A percentile compares a stretch with the other conserved stretches of the same genome.
phyloP scores from a whole-genome alignment of 2,888 invertebrate genomes.

The Drosophila quinaria region DNA sequence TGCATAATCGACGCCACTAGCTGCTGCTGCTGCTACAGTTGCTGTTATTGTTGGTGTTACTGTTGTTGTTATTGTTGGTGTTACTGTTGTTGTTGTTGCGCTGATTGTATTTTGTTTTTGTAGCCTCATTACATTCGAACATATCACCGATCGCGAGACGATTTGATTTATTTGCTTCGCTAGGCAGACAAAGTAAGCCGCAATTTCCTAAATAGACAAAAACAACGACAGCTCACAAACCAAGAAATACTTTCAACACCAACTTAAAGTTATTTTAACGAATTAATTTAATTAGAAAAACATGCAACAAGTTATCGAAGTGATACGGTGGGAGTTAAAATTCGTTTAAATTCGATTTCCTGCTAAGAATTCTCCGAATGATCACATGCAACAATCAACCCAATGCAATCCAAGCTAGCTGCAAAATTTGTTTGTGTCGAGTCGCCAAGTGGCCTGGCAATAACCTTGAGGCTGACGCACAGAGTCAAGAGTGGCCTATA shows the following conservation, averaged over 20 bases:
- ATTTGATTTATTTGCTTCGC: constrained; percentile 78
- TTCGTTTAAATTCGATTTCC: constrained; percentile 55
- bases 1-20: constrained; percentile 69
- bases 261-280: constrained; percentile 67
- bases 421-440: constrained; percentile 37
- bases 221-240: constrained; percentile 42
- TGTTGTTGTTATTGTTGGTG: constrained; percentile 2
- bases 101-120: constrained; percentile 58
- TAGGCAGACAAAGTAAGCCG: constrained; percentile 64
- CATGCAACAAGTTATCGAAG: constrained; percentile 57
- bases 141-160: constrained; percentile 70
- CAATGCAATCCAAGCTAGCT: not conserved
- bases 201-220: constrained; percentile 74
- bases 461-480: constrained; percentile 52
- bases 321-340: constrained; percentile 2
- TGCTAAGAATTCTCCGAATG: constrained; percentile 61
- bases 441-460: constrained; percentile 42
- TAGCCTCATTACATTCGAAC: constrained; percentile 78
- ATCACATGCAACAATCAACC: constrained; percentile 37
- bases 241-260: constrained; percentile 77
- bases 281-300: constrained; percentile 73
- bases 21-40: constrained; percentile 10
- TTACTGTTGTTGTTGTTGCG: no score
- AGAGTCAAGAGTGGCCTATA: constrained; percentile 20
- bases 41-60: constrained; percentile 18